Evolutionary conservation across 1,140 invertebrate genomes (phyloP).

Genomic region (Palaemon carinicauda): DNA sequence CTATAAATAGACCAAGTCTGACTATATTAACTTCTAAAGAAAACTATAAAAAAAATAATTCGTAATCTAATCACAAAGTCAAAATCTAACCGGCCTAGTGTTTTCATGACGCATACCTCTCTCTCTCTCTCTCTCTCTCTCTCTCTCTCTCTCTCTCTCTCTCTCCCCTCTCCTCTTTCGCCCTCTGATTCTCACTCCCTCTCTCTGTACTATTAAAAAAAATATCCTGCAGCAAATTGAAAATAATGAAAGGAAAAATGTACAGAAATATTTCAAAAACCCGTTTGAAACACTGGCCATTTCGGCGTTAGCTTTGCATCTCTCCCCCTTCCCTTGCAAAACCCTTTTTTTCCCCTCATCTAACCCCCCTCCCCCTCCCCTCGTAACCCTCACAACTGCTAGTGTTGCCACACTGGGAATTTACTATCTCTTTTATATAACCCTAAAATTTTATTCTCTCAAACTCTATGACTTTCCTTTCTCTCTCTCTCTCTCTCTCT

Average conservation of each 20-base stretch:
- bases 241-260: too few relatives aligned
- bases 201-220: not conserved
- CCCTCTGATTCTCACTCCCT: not conserved
- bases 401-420: not conserved
- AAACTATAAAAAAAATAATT: too few relatives aligned
- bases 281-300: too few relatives aligned
- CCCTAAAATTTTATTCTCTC: too few relatives aligned
- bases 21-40: too few relatives aligned
- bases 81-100: too few relatives aligned
- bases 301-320: not conserved
- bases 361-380: not conserved
- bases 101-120: not conserved
- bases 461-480: too few relatives aligned
- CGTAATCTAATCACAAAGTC: too few relatives aligned
- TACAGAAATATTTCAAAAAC: too few relatives aligned
- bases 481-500: too few relatives aligned
- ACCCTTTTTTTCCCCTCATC: not conserved
- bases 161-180: not conserved
- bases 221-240: too few relatives aligned
- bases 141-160: not conserved
- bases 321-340: not conserved
- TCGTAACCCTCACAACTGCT: not conserved
- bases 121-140: conserved; percentile 2
- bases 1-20: not conserved
- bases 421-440: too few relatives aligned